Conservation (phyloP, 2,888 invertebrate species). For the Eupithecia abbreviata region DNA sequence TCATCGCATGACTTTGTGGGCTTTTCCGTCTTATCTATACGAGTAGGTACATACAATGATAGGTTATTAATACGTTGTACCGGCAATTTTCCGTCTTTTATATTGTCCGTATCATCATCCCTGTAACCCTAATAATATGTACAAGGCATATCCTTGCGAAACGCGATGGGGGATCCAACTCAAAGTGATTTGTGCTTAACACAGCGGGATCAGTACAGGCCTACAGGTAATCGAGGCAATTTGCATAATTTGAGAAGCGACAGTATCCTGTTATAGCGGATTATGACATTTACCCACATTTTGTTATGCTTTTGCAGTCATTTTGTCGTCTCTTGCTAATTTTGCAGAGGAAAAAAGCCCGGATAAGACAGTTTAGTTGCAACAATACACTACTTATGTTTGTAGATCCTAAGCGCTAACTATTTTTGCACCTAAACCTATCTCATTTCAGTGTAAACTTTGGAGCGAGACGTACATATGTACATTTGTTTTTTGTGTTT, state of each 20-base stretch:
- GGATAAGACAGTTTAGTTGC: background rate
- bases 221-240: conserved; percentile 52
- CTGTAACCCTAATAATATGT: conserved; percentile 12
- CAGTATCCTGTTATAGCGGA: conserved; percentile 32
- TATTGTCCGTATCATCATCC: background rate
- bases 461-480: background rate
- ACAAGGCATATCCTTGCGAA: conserved; percentile 33
- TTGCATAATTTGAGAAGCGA: conserved; percentile 52
- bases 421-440: too few species aligned
- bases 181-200: conserved; percentile 56
- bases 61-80: background rate
- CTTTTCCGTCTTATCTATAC: background rate
- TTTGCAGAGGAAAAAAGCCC: background rate
- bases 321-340: background rate
- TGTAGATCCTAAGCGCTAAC: background rate
- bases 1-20: background rate
- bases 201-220: conserved; percentile 45
- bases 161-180: conserved; percentile 31
- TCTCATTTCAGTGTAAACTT: background rate
- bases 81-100: background rate
- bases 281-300: conserved; percentile 28
- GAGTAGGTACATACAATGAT: background rate
- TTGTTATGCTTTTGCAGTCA: conserved; percentile 8
- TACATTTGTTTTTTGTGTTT: background rate
- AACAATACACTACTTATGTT: background rate